A percentile compares a stretch with the other conserved stretches of the same genome.
These are phyloP conservation scores for Choristoneura rosaceana DNA, from an alignment of 2,888 invertebrate genomes.

Conservation along the genomic window DNA sequence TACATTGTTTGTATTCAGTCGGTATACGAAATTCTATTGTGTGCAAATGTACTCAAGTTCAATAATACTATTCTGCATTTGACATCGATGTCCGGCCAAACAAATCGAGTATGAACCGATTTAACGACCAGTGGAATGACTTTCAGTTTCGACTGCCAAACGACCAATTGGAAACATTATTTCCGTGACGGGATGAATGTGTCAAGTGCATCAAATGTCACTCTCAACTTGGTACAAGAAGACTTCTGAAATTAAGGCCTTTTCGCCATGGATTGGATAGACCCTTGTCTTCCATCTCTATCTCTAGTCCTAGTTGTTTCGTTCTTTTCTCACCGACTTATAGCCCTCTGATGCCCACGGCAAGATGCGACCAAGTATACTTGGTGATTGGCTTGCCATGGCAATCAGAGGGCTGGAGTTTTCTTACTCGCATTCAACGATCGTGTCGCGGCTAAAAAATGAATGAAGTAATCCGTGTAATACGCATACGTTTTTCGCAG, in stretches of 20 bases:
- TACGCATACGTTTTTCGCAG: constrained; percentile 7
- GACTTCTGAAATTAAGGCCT: background rate
- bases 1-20: constrained; percentile 32
- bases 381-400: too few relatives aligned
- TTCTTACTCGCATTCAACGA: background rate
- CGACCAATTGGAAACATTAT: constrained; percentile 31
- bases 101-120: constrained; percentile 31
- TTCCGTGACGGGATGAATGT: constrained; percentile 19
- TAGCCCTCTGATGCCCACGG: too few relatives aligned
- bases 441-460: background rate
- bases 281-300: too few relatives aligned
- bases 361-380: too few relatives aligned
- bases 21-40: constrained; percentile 36
- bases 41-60: constrained; percentile 41
- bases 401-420: too few relatives aligned
- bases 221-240: background rate
- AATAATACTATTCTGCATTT: constrained; percentile 35
- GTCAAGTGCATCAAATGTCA: constrained; percentile 14
- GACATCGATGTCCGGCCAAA: constrained; percentile 31
- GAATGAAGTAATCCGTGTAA: constrained; percentile 1
- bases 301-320: too few relatives aligned
- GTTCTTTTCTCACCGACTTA: too few relatives aligned
- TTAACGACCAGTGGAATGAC: constrained; percentile 32
- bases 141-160: constrained; percentile 33
- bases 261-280: background rate